A percentile compares a stretch with the other conserved stretches of the same genome.
phyloP scores from a whole-genome alignment of 2,888 invertebrate genomes.

The Saturnia pavonia region DNA sequence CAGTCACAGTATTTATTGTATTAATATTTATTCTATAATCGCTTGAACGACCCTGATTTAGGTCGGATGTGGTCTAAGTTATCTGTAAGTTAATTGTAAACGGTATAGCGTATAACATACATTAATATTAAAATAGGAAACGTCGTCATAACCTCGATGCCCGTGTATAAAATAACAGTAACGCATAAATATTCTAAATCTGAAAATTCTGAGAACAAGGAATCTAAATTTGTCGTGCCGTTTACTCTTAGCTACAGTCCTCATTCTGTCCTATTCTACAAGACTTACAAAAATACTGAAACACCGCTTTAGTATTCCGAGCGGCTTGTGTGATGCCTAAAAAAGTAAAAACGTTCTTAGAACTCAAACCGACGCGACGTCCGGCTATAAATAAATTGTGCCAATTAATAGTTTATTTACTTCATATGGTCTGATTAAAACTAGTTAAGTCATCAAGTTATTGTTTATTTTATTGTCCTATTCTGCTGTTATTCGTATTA shows the following conservation, averaged over 20 bases:
- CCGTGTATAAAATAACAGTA: background rate
- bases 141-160: background rate
- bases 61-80: background rate
- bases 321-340: slow-evolving; percentile 5
- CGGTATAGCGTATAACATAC: background rate
- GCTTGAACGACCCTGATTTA: background rate
- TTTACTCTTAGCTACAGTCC: background rate
- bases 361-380: background rate
- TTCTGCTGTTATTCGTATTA: background rate
- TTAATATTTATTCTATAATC: background rate
- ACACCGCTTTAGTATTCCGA: slow-evolving; percentile 5
- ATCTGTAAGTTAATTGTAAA: background rate
- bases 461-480: background rate
- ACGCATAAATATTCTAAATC: slow-evolving; percentile 3
- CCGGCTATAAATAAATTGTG: background rate
- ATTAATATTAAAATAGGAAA: background rate
- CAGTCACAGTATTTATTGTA: background rate
- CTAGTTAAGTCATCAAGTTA: background rate
- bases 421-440: background rate
- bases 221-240: slow-evolving; percentile 2
- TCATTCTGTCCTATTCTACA: background rate
- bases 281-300: slow-evolving; percentile 10
- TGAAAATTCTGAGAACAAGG: slow-evolving; percentile 3
- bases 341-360: slow-evolving; percentile 7
- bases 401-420: background rate